Evolutionary conservation across 2,797 vertebrate genomes (phyloP), one percentile per base, ranked within the genome.

Genomic region (Poecilia gillii): DNA sequence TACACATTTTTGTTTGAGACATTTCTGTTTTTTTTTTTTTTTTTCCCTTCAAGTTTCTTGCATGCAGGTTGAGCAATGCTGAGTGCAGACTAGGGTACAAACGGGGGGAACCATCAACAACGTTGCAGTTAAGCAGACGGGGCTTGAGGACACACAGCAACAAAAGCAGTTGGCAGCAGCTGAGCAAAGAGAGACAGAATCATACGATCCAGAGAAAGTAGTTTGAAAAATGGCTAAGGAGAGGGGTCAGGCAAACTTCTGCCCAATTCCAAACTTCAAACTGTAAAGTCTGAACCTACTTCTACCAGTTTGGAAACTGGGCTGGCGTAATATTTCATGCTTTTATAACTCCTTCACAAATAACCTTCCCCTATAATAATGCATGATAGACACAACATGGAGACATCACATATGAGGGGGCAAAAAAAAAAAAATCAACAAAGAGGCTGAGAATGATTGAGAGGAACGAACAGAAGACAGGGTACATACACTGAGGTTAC

Each of bases 401-500:
- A 80, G 78, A 90, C 51, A 74, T 72, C 59, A 81, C 36, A 51
- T 66, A 87, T 80, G 74, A 77, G n/a, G 47, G 18, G 66, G 43
- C 55, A 64, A 25, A 46, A 46, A 46, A 41, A 41, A 41, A 62
- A 9, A 64, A 36, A 20, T 39, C 18, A 74, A 6, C 72, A 23
- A 59, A 74, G 64, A n/a, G 57, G 66, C 70, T 77, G 39, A 72
- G 53, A 72, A 46, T 41, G 53, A 76, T 51, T 80, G 31, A 47
- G 64, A 68, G 64, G 75, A 75, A 79, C 70, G 78, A 89, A 87
- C 87, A 88, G 85, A 90, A 91, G 93, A 94, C 91, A 94, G 81
- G 89, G 96, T 97, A 97, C 97, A 97, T 98, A 98, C 97, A 97
- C 96, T 97, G 95, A 97, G 97, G 94, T 96, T 96, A 97, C 96